Evolutionary conservation across 2,888 invertebrate genomes (phyloP), one percentile per base, ranked within the genome.

Genomic region (Leucoma salicis): DNA sequence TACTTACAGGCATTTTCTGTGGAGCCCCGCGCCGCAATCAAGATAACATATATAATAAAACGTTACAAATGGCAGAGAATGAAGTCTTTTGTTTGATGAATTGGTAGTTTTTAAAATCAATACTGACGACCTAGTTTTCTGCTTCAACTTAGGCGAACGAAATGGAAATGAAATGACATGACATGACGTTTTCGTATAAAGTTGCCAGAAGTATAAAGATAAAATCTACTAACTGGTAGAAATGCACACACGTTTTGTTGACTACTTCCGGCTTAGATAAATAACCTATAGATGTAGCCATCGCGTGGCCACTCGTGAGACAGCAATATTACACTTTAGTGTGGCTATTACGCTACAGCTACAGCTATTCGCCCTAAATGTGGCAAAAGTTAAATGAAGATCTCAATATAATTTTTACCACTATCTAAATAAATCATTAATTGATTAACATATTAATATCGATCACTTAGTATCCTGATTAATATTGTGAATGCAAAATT

Each of bases 1-100:
- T 60, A 87, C 87, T 87, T 70, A 87, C 87, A 53, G 87, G 87
- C 87, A 88, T 88, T 68, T 70, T 78, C 63, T 46, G 63, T 63
- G 64, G 64, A 61, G 55, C 51, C 54, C 55, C 53, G 56, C 56
- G 57, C 56, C 61, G 57, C 52, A 65, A 51, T 69, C 70, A 68
- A 72, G 59, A 61, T 53, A 60, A 60, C 67, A 63, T 70, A 55
- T 64, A 69, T 59, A 58, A 53, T 57, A 56, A 54, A 49, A 56
- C 56, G 62, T 51, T 59, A 59, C 66, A 68, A 66, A 63, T 65
- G 44, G 57, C 61, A 8, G 6, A 47, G 39, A 54, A 68, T 50
- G 61, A 58, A 52, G 66, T 67, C 77, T 75, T 63, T 79, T 80
- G 78, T 77, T 76, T 70, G 74, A 61, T 63, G 70, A 74, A 71